phyloP scores from a whole-genome alignment of 2,113 vertebrate genomes.

The Eleginops maclovinus region DNA sequence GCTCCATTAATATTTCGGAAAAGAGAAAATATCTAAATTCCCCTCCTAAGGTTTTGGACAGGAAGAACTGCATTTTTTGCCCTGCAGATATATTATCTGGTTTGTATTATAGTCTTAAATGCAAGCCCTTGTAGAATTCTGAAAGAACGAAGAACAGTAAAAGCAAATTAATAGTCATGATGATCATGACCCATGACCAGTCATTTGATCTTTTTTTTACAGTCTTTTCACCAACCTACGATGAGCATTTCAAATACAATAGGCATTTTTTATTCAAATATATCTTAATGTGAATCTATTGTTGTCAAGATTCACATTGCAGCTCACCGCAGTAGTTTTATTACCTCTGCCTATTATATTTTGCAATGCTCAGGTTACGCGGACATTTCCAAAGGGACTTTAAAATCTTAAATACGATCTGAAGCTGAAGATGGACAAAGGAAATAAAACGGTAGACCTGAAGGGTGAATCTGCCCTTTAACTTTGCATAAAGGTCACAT shows the following conservation, averaged over 20 bases:
- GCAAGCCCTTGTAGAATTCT: slow-evolving; percentile 19
- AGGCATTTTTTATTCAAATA: not conserved
- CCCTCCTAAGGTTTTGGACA: slow-evolving; percentile 55
- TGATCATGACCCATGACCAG: slow-evolving; percentile 10
- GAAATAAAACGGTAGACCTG: slow-evolving; percentile 7
- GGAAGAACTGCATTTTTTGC: slow-evolving; percentile 45
- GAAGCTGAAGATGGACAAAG: slow-evolving; percentile 2
- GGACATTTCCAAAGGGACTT: slow-evolving; percentile 12
- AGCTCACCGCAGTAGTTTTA: not conserved
- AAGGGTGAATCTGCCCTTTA: slow-evolving; percentile 45
- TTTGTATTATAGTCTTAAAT: slow-evolving; percentile 48
- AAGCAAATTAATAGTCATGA: slow-evolving; percentile 14
- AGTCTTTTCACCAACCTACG: not conserved
- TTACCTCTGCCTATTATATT: not conserved
- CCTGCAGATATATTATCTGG: slow-evolving; percentile 52
- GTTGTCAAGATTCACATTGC: not conserved
- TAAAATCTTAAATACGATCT: slow-evolving; percentile 18
- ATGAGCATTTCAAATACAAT: not conserved
- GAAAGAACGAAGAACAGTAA: slow-evolving; percentile 13
- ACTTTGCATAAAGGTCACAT: slow-evolving; percentile 54
- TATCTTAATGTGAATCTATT: slow-evolving; percentile 11
- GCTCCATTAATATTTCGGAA: slow-evolving; percentile 63
- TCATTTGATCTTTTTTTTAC: not conserved
- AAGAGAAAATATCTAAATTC: slow-evolving; percentile 60
- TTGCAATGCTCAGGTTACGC: not conserved